Evolutionary conservation across 2,797 vertebrate species (phyloP), one percentile per base, ranked within the genome.

Genomic region (Syngnathus acus): DNA sequence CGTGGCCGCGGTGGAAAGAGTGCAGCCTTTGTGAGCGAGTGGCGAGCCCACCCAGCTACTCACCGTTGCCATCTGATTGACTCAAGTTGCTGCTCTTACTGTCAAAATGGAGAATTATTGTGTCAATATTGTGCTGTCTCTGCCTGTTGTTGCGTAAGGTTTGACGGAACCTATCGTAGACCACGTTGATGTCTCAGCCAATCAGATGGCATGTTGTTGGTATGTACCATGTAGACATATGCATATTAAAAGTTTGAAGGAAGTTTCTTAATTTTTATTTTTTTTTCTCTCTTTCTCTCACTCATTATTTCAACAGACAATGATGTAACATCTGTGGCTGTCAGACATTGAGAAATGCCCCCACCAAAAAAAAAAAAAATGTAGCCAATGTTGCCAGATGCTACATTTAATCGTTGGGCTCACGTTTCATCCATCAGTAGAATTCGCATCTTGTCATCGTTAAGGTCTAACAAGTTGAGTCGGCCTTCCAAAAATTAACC

Each of bases 1-100:
- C 67, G 4, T 53, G 37, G 69, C 72, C 54, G 9, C 72, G 83
- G 72, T 72, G 83, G 72, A 86, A 86, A 89, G 82, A 86, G 80
- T 83, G 76, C 73, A 51, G 80, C 69, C 83, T 89, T 89, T 88
- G 86, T 90, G 81, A 83, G 70, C 71, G 81, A 83, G 70, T 69
- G 7, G 78, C 65, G 76, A 72, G 51, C 57, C 71, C 63, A 9
- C 68, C 76, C 72, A 55, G 57, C 72, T 63, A 7, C 63, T 80
- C 74, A 69, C 73, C 80, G 68, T 79, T 74, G 69, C 84, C 73
- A 39, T 80, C 76, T 78, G 81, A 84, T 77, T 69, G 80, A 69
- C 57, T 69, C 32, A 6, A 72, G 74, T 72, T 74, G 75, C 74
- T 77, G 68, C 69, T 69, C 50, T 61, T 70, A 43, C 65, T 55